phyloP scores from a whole-genome alignment of 37 sponge, comb jelly and placozoan genomes.

The Bolinopsis microptera region DNA sequence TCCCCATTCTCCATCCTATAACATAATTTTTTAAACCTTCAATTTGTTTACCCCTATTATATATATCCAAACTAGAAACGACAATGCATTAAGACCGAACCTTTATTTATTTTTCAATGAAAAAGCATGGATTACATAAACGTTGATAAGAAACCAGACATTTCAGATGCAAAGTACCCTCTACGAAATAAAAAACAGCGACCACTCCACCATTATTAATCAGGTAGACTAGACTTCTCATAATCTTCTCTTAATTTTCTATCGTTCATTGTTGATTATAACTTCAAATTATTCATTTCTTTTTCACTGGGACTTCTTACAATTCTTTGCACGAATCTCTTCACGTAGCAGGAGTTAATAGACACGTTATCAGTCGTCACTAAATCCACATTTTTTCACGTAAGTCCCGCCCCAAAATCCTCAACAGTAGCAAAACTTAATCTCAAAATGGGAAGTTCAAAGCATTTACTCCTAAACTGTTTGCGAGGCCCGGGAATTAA shows the following conservation, averaged over 20 bases:
- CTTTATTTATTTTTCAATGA: too few relatives aligned
- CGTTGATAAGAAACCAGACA: constrained; percentile 1
- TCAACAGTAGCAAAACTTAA: too few relatives aligned
- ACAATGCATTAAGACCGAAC: too few relatives aligned
- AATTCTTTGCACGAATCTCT: too few relatives aligned
- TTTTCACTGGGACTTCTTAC: not conserved
- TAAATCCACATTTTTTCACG: not conserved
- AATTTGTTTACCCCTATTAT: too few relatives aligned
- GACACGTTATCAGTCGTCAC: not conserved
- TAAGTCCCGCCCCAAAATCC: too few relatives aligned
- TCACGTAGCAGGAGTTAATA: not conserved
- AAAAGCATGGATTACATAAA: not conserved
- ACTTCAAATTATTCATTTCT: not conserved
- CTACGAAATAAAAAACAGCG: not conserved
- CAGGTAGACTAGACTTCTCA: constrained; percentile 1
- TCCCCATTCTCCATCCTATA: not conserved
- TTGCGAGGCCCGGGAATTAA: too few relatives aligned
- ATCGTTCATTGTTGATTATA: not conserved
- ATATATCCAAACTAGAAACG: too few relatives aligned
- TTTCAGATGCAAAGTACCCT: constrained; percentile 36
- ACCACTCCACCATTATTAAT: not conserved
- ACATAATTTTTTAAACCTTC: not conserved
- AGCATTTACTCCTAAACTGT: too few relatives aligned
- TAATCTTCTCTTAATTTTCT: too few relatives aligned
- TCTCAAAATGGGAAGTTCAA: too few relatives aligned